Percentiles rank a stretch among this genome's conserved stretches.
Evolutionary conservation across 2,888 invertebrate species (phyloP).

Genomic region (Clitarchus hookeri): DNA sequence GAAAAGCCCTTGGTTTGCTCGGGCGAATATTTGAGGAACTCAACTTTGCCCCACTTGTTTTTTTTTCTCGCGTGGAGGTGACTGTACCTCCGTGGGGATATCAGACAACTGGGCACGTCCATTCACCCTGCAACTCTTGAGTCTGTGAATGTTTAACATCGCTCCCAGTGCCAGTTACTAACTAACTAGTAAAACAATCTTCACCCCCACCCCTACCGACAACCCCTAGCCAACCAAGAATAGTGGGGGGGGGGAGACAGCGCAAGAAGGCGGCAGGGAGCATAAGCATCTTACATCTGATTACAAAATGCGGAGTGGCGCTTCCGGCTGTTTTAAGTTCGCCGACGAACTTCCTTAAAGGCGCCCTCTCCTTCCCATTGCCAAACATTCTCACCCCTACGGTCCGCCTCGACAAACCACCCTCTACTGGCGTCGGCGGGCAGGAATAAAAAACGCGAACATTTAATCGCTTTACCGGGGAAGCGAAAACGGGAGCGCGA

Average conservation of each 20-base stretch:
- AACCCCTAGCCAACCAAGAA: neutral
- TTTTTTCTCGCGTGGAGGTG: neutral
- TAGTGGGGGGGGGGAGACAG: too few relatives aligned
- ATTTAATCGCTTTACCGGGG: neutral
- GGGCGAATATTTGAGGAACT: too few relatives aligned
- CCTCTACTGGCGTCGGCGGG: neutral
- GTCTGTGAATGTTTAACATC: neutral
- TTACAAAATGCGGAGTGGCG: slow-evolving; percentile 7
- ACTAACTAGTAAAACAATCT: neutral
- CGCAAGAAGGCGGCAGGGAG: neutral
- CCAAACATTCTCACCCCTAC: neutral
- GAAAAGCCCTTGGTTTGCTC: too few relatives aligned
- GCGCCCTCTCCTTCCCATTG: neutral
- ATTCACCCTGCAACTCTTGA: too few relatives aligned
- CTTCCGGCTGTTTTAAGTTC: neutral
- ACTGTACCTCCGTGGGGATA: neutral
- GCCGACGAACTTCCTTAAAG: neutral
- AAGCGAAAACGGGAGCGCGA: neutral
- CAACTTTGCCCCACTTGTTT: too few relatives aligned
- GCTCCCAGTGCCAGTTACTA: slow-evolving; percentile 2
- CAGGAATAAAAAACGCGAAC: neutral
- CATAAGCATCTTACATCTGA: neutral
- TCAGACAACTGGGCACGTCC: too few relatives aligned
- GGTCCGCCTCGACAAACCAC: neutral
- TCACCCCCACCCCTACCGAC: neutral